Base-by-base conservation (phyloP, 2,888 invertebrate species). In the Alloplasta piceator region DNA sequence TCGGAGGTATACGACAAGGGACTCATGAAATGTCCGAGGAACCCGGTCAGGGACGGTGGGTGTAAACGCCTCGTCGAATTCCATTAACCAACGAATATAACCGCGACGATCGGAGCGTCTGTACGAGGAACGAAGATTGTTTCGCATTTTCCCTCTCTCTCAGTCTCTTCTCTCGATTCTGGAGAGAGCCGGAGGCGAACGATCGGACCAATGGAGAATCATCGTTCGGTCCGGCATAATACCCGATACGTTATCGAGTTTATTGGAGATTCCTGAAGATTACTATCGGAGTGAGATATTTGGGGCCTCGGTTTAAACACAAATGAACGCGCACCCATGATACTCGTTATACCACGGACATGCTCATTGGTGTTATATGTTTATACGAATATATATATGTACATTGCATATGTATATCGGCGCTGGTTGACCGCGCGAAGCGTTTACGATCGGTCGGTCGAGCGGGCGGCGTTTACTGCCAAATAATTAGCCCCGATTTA, bases 401-500 rank as follows among this genome's bases (percentile, higher is more conserved):
- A 36, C 64, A 36, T 58, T n/a, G n/a, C 26, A 55, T 43, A 68
- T 36, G 46, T 41, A 55, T 55, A 46, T n/a, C n/a, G 58, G 64
- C 58, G 63, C 43, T 46, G 56, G 66, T 81, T 78, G 70, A 79
- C 72, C 80, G 73, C 58, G 78, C 52, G 75, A 26, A 81, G 80
- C 83, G 64, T 84, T 80, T 82, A 83, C 85, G 82, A 82, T 58
- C 73, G 75, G 16, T 75, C 60, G 48, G 58, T 55, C 71, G 77
- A 66, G 60, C 79, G 72, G 72, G 85, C 86, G 85, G 86, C 88
- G 85, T 88, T 88, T 88, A 88, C 90, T 89, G 89, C 89, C 89
- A 88, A 91, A 90, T 90, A 91, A 91, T 91, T 91, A 90, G 91
- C 89, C 87, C 89, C 88, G 89, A 90, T 91, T 91, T 91, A 90